Evolutionary conservation across 2,797 vertebrate species (phyloP), one percentile per base, ranked within the genome.

Genomic region (Apogon hyalosoma): DNA sequence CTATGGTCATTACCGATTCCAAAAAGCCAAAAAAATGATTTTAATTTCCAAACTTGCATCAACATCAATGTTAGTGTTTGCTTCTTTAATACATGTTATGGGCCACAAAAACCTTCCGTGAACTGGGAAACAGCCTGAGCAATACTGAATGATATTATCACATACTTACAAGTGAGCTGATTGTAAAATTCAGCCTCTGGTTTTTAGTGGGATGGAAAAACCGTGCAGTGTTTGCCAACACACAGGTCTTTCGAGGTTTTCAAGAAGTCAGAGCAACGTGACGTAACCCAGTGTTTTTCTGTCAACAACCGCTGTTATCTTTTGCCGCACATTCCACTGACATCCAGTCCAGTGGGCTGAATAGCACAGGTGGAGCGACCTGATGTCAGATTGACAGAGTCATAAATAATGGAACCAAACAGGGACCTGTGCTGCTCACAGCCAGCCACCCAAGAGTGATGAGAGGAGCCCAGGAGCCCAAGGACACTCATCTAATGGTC

Each of bases 401-500:
- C 77, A 81, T 90, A 90, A 91, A 92, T 92, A 90, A 90, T 82
- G 60, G 72, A 86, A 69, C 73, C 53, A 59, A 68, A 76, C 69
- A 55, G 77, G 57, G 64, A 60, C 75, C 79, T 63, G 73, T 62
- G 61, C 64, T 3, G 68, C 80, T 84, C 83, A 80, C 79, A 77
- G 71, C 58, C 73, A 80, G 78, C 69, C 63, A 68, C 77, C 81
- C 77, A 80, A 64, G 80, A 85, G 71, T 88, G 84, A 91, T 88
- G 81, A 85, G 73, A 87, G 72, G 48, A 75, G 73, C 85, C 80
- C 90, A 87, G 72, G 48, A 75, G 73, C 85, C 81, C 90, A 91
- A 91, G 91, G 92, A 91, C 90, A 89, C 84, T 82, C 86, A 83
- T 82, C 84, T 84, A 86, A 91, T 87, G 75, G 83, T 63, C 62